Conservation (phyloP, 2,113 vertebrate species). For the Panurus biarmicus region DNA sequence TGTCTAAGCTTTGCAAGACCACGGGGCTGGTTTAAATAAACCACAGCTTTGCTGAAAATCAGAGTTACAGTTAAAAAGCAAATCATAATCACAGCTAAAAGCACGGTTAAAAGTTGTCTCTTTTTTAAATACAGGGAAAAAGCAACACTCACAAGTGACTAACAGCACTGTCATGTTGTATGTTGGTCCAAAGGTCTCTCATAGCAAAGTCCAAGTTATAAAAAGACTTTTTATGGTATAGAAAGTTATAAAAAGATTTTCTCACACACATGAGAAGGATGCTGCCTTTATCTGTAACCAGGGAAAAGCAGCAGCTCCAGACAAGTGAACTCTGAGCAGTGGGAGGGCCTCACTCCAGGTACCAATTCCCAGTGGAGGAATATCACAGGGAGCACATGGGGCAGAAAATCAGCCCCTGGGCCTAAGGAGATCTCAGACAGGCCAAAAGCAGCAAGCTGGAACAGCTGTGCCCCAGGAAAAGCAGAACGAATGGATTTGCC, state of each 20-base stretch:
- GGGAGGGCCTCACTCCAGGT: background rate
- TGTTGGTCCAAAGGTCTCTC: background rate
- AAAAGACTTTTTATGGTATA: background rate
- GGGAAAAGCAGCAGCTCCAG: background rate
- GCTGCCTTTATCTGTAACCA: background rate
- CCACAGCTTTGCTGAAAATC: background rate
- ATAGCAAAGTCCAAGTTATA: background rate
- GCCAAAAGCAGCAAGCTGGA: background rate
- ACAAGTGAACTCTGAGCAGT: background rate
- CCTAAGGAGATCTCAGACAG: conserved; percentile 16
- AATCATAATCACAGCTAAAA: background rate
- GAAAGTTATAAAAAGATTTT: background rate
- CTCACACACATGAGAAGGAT: background rate
- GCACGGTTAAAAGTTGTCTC: background rate
- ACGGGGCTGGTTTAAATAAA: background rate
- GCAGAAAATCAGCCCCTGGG: background rate
- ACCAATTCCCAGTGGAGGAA: background rate
- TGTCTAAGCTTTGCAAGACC: background rate
- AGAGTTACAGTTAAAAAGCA: background rate
- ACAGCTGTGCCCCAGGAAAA: conserved; percentile 36
- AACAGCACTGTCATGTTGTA: background rate
- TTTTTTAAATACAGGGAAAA: background rate
- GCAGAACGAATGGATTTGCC: conserved; percentile 39
- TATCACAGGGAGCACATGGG: conserved; percentile 12
- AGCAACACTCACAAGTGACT: background rate